Conservation (phyloP, 2,888 invertebrate species). For the Taenaris catops region DNA sequence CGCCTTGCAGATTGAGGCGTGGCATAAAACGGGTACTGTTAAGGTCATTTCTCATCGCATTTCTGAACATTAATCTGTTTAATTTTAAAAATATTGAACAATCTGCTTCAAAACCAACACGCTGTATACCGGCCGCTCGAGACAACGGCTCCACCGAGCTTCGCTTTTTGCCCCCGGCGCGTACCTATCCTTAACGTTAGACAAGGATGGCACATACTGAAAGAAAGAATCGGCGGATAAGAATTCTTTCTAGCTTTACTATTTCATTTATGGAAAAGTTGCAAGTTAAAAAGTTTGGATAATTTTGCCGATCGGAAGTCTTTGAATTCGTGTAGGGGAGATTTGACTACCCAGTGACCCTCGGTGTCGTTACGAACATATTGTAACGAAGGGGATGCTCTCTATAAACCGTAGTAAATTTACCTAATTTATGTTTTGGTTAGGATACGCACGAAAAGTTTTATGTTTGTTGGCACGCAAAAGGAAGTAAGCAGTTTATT, state of each 20-base stretch:
- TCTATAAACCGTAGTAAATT: constrained; percentile 67
- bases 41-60: too few relatives aligned
- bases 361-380: constrained; percentile 68
- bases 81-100: too few relatives aligned
- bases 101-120: constrained; percentile 47
- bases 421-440: constrained; percentile 76
- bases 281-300: constrained; percentile 76
- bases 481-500: constrained; percentile 68
- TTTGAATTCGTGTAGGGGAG: constrained; percentile 57
- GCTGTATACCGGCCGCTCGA: constrained; percentile 39
- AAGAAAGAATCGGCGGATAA: constrained; percentile 51
- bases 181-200: constrained; percentile 33
- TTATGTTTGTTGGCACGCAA: constrained; percentile 72
- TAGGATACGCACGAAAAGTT: constrained; percentile 74
- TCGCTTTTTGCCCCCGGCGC: constrained; percentile 36
- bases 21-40: too few relatives aligned
- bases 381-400: constrained; percentile 74
- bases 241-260: constrained; percentile 46
- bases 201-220: constrained; percentile 47
- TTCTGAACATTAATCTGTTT: too few relatives aligned
- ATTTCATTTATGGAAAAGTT: constrained; percentile 65
- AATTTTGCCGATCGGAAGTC: constrained; percentile 62
- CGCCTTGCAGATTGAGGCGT: too few relatives aligned
- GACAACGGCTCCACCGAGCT: constrained; percentile 41
- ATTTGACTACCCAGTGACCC: constrained; percentile 67